Conservation (phyloP, 2,888 invertebrate species). For the Tenthredo amoena region DNA sequence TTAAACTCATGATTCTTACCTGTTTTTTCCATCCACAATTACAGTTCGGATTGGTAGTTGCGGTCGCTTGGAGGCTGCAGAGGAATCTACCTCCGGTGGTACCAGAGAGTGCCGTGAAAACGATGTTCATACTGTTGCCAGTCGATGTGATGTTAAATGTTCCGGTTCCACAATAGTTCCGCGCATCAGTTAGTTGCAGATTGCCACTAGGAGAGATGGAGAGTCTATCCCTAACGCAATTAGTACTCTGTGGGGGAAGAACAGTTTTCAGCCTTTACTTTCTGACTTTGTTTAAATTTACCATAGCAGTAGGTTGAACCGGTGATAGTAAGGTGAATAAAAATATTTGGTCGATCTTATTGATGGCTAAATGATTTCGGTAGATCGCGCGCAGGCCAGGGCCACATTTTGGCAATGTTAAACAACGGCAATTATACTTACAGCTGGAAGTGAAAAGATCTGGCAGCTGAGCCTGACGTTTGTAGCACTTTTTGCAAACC, state of each 20-base stretch:
- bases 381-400: not conserved
- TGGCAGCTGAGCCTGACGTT: slow-evolving; percentile 77
- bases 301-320: not conserved
- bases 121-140: slow-evolving; percentile 66
- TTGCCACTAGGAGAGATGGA: slow-evolving; percentile 80
- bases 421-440: slow-evolving; percentile 67
- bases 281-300: not conserved
- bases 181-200: slow-evolving; percentile 75
- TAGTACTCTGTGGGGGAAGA: slow-evolving; percentile 37
- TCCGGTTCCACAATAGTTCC: slow-evolving; percentile 81
- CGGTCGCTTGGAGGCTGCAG: slow-evolving; percentile 76
- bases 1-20: slow-evolving; percentile 69
- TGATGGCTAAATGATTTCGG: not conserved
- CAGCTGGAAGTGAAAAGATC: slow-evolving; percentile 78
- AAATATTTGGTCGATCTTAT: not conserved
- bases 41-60: slow-evolving; percentile 73
- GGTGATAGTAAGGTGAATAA: not conserved
- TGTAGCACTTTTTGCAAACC: slow-evolving; percentile 79
- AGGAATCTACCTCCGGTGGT: slow-evolving; percentile 79
- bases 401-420: not conserved
- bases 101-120: slow-evolving; percentile 61
- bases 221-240: slow-evolving; percentile 79
- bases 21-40: slow-evolving; percentile 81
- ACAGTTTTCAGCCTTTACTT: not conserved
- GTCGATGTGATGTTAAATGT: slow-evolving; percentile 65